Conservation (phyloP, 2,797 vertebrate species). For the Parauchenoglanis ngamensis region DNA sequence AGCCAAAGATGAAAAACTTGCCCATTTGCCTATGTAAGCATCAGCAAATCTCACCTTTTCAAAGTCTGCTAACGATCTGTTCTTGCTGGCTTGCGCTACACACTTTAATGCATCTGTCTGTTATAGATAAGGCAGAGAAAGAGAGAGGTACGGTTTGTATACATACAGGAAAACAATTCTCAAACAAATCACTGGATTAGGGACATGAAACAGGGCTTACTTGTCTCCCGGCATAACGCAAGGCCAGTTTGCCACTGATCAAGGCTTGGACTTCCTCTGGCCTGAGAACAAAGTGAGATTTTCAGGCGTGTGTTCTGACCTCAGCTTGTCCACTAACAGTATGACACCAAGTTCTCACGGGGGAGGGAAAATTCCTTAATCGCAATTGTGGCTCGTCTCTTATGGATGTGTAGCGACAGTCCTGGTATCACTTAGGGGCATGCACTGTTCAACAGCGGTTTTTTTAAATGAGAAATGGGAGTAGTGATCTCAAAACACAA, state of each 20-base stretch:
- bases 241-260: constrained; percentile 93
- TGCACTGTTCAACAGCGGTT: neutral
- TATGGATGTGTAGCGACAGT: neutral
- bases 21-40: neutral
- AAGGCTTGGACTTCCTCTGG: constrained; percentile 95
- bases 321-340: neutral
- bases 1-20: neutral
- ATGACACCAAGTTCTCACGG: neutral
- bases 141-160: neutral
- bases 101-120: constrained; percentile 97
- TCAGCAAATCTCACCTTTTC: constrained; percentile 84
- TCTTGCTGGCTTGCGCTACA: constrained; percentile 97
- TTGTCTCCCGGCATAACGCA: constrained; percentile 94
- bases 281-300: constrained; percentile 68
- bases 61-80: constrained; percentile 95
- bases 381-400: neutral
- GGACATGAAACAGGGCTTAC: constrained; percentile 67
- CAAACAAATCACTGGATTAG: neutral
- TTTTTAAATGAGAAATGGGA: neutral
- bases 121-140: neutral
- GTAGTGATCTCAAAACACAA: neutral
- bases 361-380: neutral
- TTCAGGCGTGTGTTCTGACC: neutral
- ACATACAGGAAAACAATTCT: neutral
- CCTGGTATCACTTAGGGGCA: too few species aligned